Evolutionary conservation across 2,888 invertebrate species (phyloP).

Genomic region (Sussaba pulchella): DNA sequence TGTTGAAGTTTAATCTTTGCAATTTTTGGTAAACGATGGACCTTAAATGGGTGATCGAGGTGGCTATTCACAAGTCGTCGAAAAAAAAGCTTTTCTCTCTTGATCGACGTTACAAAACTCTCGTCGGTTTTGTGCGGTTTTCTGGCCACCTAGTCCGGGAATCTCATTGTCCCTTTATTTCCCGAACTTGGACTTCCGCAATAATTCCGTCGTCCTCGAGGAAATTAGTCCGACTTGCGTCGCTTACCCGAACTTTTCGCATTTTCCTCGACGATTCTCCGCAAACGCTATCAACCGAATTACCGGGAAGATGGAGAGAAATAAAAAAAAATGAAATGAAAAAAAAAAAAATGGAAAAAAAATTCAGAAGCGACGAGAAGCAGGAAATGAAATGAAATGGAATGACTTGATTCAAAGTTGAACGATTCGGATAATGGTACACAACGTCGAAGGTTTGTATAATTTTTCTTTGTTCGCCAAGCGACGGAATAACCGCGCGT

Average conservation of each 20-base stretch:
- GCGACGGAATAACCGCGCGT: neutral
- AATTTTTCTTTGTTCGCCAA: slow-evolving; percentile 6
- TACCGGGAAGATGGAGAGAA: slow-evolving; percentile 26
- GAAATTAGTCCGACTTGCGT: slow-evolving; percentile 34
- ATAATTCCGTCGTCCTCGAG: slow-evolving; percentile 8
- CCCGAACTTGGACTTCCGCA: slow-evolving; percentile 17
- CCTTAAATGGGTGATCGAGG: neutral
- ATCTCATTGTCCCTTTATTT: slow-evolving; percentile 53
- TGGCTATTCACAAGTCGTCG: neutral
- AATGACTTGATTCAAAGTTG: slow-evolving; percentile 24
- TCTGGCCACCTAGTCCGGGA: slow-evolving; percentile 25
- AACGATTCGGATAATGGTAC: neutral
- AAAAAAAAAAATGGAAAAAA: neutral
- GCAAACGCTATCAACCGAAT: slow-evolving; percentile 44
- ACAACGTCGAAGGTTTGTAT: neutral
- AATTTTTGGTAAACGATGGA: neutral
- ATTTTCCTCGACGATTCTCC: slow-evolving; percentile 47
- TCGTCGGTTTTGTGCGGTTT: slow-evolving; percentile 18
- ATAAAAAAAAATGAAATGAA: neutral
- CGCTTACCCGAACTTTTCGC: slow-evolving; percentile 37
- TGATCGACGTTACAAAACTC: slow-evolving; percentile 27
- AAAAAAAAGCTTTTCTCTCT: neutral
- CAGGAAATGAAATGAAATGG: neutral
- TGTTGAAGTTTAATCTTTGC: neutral
- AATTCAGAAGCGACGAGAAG: slow-evolving; percentile 2